Percentiles rank a stretch among this genome's conserved stretches.
Conservation (phyloP, 2,888 invertebrate genomes). For the Amblyteles armatorius region DNA sequence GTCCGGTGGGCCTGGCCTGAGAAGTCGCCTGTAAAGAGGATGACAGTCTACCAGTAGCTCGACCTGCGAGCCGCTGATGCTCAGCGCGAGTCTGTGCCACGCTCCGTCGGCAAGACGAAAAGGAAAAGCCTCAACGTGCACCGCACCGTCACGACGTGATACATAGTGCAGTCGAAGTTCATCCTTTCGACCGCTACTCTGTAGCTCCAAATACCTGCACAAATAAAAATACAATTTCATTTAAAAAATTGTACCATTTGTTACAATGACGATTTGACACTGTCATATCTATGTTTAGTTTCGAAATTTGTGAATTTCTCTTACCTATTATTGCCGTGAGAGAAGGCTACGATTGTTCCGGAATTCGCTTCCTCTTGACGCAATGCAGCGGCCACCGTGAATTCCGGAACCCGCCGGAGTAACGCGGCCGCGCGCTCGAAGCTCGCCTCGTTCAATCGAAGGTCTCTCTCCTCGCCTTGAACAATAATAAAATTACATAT, state of each 20-base stretch:
- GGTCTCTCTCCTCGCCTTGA: conserved; percentile 90
- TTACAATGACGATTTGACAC: not conserved
- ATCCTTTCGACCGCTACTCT: conserved; percentile 95
- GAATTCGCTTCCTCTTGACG: conserved; percentile 93
- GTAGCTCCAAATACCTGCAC: conserved; percentile 94
- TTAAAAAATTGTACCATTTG: conserved; percentile 9
- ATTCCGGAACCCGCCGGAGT: conserved; percentile 90
- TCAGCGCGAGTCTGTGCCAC: conserved; percentile 95
- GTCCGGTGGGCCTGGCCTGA: conserved; percentile 90
- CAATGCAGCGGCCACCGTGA: conserved; percentile 92
- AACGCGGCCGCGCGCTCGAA: conserved; percentile 90
- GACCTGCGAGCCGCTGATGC: conserved; percentile 93
- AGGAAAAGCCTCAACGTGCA: conserved; percentile 94
- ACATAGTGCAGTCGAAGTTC: conserved; percentile 94
- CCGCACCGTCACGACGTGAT: conserved; percentile 88
- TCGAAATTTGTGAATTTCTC: conserved; percentile 36
- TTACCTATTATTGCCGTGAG: conserved; percentile 92
- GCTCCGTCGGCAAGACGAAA: conserved; percentile 94
- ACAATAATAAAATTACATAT: conserved; percentile 40
- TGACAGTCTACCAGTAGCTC: conserved; percentile 95
- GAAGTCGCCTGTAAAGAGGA: conserved; percentile 92
- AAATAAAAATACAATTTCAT: not conserved
- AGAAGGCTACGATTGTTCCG: conserved; percentile 93
- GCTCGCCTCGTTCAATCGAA: conserved; percentile 89
- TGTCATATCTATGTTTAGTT: not conserved